phyloP scores from a whole-genome alignment of 2,797 vertebrate species.

The Cuniculus paca region DNA sequence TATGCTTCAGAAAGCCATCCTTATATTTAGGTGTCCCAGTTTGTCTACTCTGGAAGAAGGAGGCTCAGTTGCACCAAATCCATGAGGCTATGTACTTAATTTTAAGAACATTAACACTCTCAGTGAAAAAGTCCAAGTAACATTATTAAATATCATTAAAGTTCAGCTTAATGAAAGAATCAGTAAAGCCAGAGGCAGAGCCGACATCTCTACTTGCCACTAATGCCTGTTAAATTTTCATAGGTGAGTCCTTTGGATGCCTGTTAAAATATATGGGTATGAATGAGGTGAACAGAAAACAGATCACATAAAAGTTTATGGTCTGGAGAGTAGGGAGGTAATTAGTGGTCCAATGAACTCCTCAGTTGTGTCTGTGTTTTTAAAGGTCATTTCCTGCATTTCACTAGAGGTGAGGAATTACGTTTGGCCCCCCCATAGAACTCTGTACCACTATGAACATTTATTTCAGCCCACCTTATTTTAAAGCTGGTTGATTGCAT shows the following conservation, averaged over 20 bases:
- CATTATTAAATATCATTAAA: constrained; percentile 60
- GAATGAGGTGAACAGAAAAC: constrained; percentile 64
- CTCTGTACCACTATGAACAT: constrained; percentile 59
- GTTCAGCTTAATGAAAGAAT: constrained; percentile 51
- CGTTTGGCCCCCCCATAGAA: constrained; percentile 8
- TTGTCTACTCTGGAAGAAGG: constrained; percentile 56
- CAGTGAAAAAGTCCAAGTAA: constrained; percentile 18
- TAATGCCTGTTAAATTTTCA: constrained; percentile 56
- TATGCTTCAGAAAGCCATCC: constrained; percentile 64
- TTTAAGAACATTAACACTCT: constrained; percentile 35
- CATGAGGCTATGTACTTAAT: constrained; percentile 49
- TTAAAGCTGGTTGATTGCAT: constrained; percentile 29
- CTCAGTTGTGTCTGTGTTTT: constrained; percentile 72
- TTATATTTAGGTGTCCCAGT: constrained; percentile 68
- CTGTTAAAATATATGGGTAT: constrained; percentile 68
- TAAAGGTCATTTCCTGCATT: constrained; percentile 79
- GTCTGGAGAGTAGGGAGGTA: constrained; percentile 72
- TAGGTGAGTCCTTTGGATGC: constrained; percentile 16
- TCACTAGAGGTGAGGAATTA: constrained; percentile 67
- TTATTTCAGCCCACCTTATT: constrained; percentile 60
- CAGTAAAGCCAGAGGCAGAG: background rate
- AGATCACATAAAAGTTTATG: constrained; percentile 78
- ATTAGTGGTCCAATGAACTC: constrained; percentile 71
- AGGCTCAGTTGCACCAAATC: background rate
- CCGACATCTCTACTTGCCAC: background rate